Base-by-base conservation (phyloP, 2,888 invertebrate species). In the Nemurella pictetii region DNA sequence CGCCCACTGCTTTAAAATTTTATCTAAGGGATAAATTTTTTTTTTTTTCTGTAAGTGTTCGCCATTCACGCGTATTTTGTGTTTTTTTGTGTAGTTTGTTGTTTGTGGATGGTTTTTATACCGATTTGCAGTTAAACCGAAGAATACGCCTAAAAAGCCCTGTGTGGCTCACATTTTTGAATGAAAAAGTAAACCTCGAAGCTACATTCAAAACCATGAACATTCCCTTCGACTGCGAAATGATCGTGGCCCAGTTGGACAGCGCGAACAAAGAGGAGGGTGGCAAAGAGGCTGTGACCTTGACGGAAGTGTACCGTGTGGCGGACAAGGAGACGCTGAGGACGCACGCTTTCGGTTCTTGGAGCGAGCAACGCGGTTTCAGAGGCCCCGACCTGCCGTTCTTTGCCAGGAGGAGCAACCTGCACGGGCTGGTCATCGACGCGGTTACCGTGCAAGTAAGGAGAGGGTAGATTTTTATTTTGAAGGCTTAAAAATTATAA, bases 231-330 rank as follows among this genome's bases (percentile, higher is more conserved):
- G 55, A 55, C 55, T 15, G 55, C 55, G 55, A 55, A 20, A 2
- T 55, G 55, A 55, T 55, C 55, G 55, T 55, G 20, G 55, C 55
- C 20, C 55, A 55, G 55, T 20, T 2, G 9, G 15, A 2, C 15
- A 7, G 55, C 5, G 1, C 55, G 55, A 2, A 20, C 55, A 20
- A 7, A 3, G 55, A 7, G 1, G 20, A 55, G 32, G 3, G 4
- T 32, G 32, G 32, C 55, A 55, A 7, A 20, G 55, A 55, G 55
- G 1, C 15, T 20, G 78, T 78, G 30, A 78, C 30, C 28, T n/a
- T 78, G 30, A 78, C 78, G n/a, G 78, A 78, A 30, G 78, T 78
- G 30, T 78, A 78, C 78, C 28, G 30, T 9, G 28, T 78, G n/a
- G 5, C 28, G 2, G 28, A 3, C 2, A 12, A 28, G 5, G 12